Percentiles rank a stretch among this genome's conserved stretches.
phyloP scores from a whole-genome alignment of 2,113 vertebrate genomes.

The Rhegmatorhina hoffmannsi region DNA sequence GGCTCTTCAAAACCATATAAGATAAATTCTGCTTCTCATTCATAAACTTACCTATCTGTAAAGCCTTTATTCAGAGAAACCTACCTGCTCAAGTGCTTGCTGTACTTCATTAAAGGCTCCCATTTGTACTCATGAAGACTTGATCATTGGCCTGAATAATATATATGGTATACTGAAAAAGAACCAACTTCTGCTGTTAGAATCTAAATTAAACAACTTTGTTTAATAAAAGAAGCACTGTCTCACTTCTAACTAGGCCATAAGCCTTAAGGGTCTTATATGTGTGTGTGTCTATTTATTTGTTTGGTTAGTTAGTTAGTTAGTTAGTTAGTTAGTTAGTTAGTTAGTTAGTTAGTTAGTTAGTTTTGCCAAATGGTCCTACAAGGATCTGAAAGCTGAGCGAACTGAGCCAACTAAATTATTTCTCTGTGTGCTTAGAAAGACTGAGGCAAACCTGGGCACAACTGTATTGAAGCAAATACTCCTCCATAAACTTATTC shows the following conservation, averaged over 20 bases:
- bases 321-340: too few relatives aligned
- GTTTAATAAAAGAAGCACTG: conserved; percentile 23
- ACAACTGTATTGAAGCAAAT: background rate
- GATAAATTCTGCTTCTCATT: conserved; percentile 53
- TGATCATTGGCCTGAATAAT: conserved; percentile 38
- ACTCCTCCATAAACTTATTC: background rate
- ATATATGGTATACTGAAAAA: background rate
- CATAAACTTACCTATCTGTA: conserved; percentile 26
- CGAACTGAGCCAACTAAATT: background rate
- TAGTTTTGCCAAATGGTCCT: background rate
- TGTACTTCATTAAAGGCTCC: conserved; percentile 36
- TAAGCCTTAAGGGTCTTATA: conserved; percentile 14
- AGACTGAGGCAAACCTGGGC: background rate
- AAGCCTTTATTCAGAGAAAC: conserved; percentile 28
- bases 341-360: too few relatives aligned
- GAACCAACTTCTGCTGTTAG: conserved; percentile 25
- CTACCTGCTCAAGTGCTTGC: conserved; percentile 29
- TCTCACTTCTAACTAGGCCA: conserved; percentile 23
- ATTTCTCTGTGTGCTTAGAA: background rate
- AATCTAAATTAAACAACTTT: conserved; percentile 59
- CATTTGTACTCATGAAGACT: conserved; percentile 38
- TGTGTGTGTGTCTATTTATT: conserved; percentile 4
- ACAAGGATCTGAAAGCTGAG: background rate
- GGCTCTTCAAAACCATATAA: background rate
- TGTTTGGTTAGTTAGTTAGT: background rate